Base-by-base conservation (phyloP, 2,888 invertebrate genomes). In the Autographa pulchrina region DNA sequence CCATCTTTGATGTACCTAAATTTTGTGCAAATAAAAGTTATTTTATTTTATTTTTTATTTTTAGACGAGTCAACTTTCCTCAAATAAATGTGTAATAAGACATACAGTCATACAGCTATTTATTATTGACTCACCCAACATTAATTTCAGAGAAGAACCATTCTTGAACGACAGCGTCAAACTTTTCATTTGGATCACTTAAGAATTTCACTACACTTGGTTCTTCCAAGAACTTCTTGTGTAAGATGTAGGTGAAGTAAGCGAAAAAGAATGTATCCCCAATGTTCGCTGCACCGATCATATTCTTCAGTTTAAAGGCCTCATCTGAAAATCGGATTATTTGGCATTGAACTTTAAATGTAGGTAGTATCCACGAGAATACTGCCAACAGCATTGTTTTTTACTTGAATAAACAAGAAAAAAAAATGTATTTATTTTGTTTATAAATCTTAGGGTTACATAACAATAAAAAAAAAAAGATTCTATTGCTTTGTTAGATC, bases 81-180 rank as follows among this genome's bases (percentile, higher is more conserved):
- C 8, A 35, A 35, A 54, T n/a, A 8, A 8, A 18, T 9, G 18
- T 11, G 54, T 54, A 18, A 8, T 20, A 7, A 1, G 3, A 25
- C 2, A 25, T 25, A 25, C 25, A 25, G 25, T 25, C 25, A 25
- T 25, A 25, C 5, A 2, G 7, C 18, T 18, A 20, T 5, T n/a
- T 18, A 54, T 2, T 1, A 16, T 20, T 7, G 0, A 48, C 78
- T 78, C 74, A 88, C 89, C 89, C 89, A 72, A 81, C 74, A 69
- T 78, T 64, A 0, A 80, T 31, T 78, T 89, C 90, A 14, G 86
- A 86, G 66, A 91, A 92, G 72, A 93, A 91, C 92, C 92, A 93
- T 63, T 93, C 93, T 4, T 89, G 38, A 4, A 93, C 79, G 3
- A 91, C 92, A 5, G 87, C 87, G 65, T 93, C 92, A 62, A 92